These are phyloP conservation scores for Microchrysa polita DNA, from an alignment of 2,888 invertebrate genomes.

Conservation along the genomic window DNA sequence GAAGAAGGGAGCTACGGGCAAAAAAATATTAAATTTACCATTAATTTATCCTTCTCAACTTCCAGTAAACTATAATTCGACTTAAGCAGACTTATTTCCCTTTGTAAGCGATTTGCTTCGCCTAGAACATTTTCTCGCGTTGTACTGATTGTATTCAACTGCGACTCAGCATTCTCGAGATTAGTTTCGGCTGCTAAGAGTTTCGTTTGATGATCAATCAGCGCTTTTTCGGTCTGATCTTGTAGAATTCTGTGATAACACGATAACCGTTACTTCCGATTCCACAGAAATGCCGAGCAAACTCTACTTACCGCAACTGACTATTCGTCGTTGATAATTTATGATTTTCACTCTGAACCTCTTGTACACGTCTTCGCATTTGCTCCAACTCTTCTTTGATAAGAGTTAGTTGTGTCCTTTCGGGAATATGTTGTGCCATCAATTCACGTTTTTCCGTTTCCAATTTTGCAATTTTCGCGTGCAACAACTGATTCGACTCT, in stretches of 20 bases:
- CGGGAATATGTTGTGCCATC: conserved; percentile 65
- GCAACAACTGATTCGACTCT: conserved; percentile 65
- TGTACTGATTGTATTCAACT: conserved; percentile 68
- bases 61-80: conserved; percentile 73
- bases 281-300: neutral
- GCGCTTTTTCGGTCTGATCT: conserved; percentile 78
- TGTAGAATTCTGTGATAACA: conserved; percentile 71
- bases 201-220: conserved; percentile 75
- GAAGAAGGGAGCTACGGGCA: no score
- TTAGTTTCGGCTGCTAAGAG: conserved; percentile 72
- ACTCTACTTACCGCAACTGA: conserved; percentile 68
- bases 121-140: conserved; percentile 70
- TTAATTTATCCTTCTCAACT: conserved; percentile 74
- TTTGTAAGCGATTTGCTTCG: conserved; percentile 70
- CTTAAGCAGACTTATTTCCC: conserved; percentile 72
- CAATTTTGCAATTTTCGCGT: conserved; percentile 66
- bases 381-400: conserved; percentile 69
- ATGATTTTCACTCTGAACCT: conserved; percentile 67
- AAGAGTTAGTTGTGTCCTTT: conserved; percentile 66
- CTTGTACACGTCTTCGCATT: conserved; percentile 65
- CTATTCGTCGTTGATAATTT: conserved; percentile 67
- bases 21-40: conserved; percentile 62
- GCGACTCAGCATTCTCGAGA: conserved; percentile 70
- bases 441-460: conserved; percentile 69
- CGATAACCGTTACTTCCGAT: neutral